Base-by-base conservation (phyloP, 1,140 invertebrate species). In the Adelges cooleyi region DNA sequence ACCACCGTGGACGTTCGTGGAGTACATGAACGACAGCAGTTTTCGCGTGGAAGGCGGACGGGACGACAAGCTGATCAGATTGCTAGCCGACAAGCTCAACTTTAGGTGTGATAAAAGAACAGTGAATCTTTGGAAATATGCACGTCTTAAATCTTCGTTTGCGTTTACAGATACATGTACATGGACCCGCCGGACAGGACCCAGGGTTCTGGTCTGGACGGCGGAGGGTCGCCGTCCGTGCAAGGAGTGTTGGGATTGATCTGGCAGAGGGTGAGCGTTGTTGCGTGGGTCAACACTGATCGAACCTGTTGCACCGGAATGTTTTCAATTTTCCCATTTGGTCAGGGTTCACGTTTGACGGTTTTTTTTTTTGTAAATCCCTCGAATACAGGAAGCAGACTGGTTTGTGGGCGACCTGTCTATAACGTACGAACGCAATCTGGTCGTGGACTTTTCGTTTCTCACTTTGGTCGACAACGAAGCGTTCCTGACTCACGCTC, bases 1-100 rank as follows among this genome's bases (percentile, higher is more conserved):
- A 54, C 84, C 84, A 0, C 84, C 84, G 2, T 86, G 84, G 84
- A 80, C 84, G 72, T 86, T 85, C 72, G 83, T 86, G 0, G 77
- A 73, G 33, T 82, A 83, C 70, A 74, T 75, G 20, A 82, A 82
- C 67, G 78, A 80, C 56, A 78, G 74, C 2, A 75, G 75, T 25
- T 76, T 84, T n/a, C 75, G 78, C 68, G 82, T 85, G 2, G 78
- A 80, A 1, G 83, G 83, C 6, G 84, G 84, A 6, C 73, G 84
- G 51, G 84, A 86, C 73, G 80, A 85, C 74, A 80, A 84, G 69
- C 73, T 86, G 4, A 72, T 86, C 1, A 73, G 72, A 0, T 68
- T 86, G 0, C 69, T 86, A 44, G 77, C 83, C 0, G 73, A 78
- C 46, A 84, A 84, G 71, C 76, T 86, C 44, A 85, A 86, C 70